Evolutionary conservation across 2,113 vertebrate species (phyloP).

Genomic region (Pomatostomus ruficeps): DNA sequence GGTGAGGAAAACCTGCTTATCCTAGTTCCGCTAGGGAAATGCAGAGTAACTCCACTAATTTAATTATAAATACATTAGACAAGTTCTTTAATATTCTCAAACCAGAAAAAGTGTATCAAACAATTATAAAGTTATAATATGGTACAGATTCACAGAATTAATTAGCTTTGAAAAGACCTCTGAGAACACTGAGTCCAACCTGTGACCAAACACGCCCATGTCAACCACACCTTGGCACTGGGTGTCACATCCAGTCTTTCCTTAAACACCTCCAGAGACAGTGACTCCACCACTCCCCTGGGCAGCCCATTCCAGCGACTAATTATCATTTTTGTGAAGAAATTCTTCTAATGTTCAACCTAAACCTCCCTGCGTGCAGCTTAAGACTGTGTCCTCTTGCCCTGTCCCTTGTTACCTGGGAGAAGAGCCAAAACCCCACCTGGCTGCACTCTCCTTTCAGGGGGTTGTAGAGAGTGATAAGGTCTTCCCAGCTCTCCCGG

Average conservation of each 20-base stretch:
- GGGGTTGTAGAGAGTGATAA: neutral
- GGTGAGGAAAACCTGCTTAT: neutral
- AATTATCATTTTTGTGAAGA: neutral
- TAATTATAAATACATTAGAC: neutral
- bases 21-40: neutral
- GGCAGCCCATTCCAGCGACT: neutral
- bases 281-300: neutral
- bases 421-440: neutral
- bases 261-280: neutral
- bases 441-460: neutral
- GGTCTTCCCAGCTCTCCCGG: accelerated
- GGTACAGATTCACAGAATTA: neutral
- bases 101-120: neutral
- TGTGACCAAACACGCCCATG: neutral
- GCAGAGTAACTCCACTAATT: neutral
- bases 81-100: neutral
- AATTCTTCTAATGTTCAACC: neutral
- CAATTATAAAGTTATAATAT: neutral
- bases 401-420: no score
- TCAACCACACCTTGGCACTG: neutral
- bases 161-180: neutral
- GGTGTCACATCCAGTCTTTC: neutral
- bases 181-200: neutral
- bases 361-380: neutral
- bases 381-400: neutral